phyloP scores from a whole-genome alignment of 2,888 invertebrate species.

The Leptinotarsa peninsularis region DNA sequence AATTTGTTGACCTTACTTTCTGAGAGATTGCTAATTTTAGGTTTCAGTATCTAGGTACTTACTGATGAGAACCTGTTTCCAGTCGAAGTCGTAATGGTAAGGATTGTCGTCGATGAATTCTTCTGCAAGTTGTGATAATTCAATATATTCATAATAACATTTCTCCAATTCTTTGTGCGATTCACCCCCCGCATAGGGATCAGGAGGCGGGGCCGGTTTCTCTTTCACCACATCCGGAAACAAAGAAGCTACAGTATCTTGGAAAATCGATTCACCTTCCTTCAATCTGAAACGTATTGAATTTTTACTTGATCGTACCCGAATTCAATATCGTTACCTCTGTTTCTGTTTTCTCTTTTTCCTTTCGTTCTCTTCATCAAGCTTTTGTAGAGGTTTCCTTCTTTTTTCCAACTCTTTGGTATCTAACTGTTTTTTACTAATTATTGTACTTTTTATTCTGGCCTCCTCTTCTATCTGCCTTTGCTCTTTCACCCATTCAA shows the following conservation, averaged over 20 bases:
- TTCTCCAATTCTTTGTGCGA: slow-evolving; percentile 54
- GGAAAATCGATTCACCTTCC: slow-evolving; percentile 73
- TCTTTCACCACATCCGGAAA: slow-evolving; percentile 73
- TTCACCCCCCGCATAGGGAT: slow-evolving; percentile 54
- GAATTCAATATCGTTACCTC: slow-evolving; percentile 47
- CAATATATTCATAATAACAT: slow-evolving; percentile 63
- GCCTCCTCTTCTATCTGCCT: slow-evolving; percentile 71
- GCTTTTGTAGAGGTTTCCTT: slow-evolving; percentile 72
- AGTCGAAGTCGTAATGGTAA: slow-evolving; percentile 69
- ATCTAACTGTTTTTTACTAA: slow-evolving; percentile 74
- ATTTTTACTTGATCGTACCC: background rate
- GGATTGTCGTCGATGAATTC: slow-evolving; percentile 67
- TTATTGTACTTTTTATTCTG: slow-evolving; percentile 74
- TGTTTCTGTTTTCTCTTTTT: slow-evolving; percentile 70
- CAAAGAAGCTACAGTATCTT: slow-evolving; percentile 72
- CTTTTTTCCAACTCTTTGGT: slow-evolving; percentile 72
- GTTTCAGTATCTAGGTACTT: slow-evolving; percentile 35
- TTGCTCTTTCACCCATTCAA: slow-evolving; percentile 67
- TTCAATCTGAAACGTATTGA: slow-evolving; percentile 60
- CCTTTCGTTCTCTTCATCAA: slow-evolving; percentile 71
- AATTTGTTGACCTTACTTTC: too few species aligned
- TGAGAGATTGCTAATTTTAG: background rate
- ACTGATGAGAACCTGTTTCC: slow-evolving; percentile 68
- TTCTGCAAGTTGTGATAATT: slow-evolving; percentile 60
- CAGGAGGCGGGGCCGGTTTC: slow-evolving; percentile 65